phyloP scores from a whole-genome alignment of 2,113 vertebrate species.

The Rhegmatorhina hoffmannsi region DNA sequence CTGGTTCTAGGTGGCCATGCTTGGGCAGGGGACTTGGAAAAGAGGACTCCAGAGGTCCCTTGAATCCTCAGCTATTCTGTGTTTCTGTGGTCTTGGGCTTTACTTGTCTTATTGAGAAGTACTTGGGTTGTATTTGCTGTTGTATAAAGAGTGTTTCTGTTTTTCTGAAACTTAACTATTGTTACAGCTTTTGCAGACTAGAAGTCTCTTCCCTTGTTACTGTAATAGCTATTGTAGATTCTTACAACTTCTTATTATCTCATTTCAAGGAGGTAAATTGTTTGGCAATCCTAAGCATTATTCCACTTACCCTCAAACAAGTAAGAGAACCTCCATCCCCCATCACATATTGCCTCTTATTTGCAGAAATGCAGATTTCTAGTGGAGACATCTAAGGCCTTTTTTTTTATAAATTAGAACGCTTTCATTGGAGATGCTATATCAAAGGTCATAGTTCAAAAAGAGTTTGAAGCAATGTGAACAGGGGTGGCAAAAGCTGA shows the following conservation, averaged over 20 bases:
- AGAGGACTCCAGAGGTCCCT: not conserved
- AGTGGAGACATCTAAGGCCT: not conserved
- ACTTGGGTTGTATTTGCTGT: not conserved
- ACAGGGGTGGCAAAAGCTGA: not conserved
- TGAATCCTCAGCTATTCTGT: not conserved
- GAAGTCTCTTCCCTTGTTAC: not conserved
- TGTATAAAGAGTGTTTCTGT: not conserved
- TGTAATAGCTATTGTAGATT: not conserved
- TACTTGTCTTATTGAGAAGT: not conserved
- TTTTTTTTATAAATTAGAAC: not conserved
- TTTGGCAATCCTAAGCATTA: not conserved
- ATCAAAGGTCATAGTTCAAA: not conserved
- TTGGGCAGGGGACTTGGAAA: not conserved
- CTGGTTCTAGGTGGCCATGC: not conserved
- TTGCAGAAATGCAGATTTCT: not conserved
- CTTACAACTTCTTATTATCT: not conserved
- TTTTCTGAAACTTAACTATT: not conserved
- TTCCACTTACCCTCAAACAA: not conserved
- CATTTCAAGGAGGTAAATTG: not conserved
- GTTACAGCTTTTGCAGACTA: not conserved
- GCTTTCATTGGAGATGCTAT: not conserved
- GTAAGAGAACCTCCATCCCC: not conserved
- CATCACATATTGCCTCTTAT: not conserved
- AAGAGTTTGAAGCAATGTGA: not conserved
- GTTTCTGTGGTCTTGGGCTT: not conserved